Evolutionary conservation across 2,797 vertebrate genomes (phyloP).

Genomic region (Rhadinocentrus ornatus): DNA sequence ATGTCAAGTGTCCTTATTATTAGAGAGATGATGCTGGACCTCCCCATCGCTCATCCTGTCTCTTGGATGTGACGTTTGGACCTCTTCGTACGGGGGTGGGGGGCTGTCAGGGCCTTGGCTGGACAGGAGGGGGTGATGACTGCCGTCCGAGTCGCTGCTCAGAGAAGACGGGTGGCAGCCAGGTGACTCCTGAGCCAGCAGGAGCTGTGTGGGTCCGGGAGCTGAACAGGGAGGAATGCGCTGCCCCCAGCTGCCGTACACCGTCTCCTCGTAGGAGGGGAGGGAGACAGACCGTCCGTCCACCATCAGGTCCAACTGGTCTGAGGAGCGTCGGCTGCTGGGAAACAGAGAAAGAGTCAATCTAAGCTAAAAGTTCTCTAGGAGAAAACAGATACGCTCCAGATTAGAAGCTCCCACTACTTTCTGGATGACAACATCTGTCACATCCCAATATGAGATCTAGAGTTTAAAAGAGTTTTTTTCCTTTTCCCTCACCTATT

Average conservation of each 20-base stretch:
- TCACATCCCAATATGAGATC: not conserved
- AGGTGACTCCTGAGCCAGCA: slow-evolving; percentile 72
- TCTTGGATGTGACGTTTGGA: slow-evolving; percentile 45
- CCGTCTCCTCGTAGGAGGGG: slow-evolving; percentile 83
- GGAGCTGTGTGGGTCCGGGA: slow-evolving; percentile 80
- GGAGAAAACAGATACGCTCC: too few relatives aligned
- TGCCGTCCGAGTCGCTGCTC: slow-evolving; percentile 51
- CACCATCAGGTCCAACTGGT: slow-evolving; percentile 83
- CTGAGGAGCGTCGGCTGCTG: slow-evolving; percentile 77
- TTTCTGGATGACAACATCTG: not conserved
- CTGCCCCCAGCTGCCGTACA: slow-evolving; percentile 82
- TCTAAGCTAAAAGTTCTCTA: too few relatives aligned
- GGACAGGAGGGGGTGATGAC: slow-evolving; percentile 38
- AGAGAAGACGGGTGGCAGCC: slow-evolving; percentile 44
- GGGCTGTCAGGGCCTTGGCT: slow-evolving; percentile 53
- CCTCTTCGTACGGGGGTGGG: slow-evolving; percentile 81
- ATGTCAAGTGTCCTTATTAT: slow-evolving; percentile 77
- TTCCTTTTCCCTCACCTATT: slow-evolving; percentile 61
- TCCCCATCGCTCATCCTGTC: slow-evolving; percentile 38
- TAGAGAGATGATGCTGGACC: slow-evolving; percentile 56
- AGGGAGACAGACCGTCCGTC: slow-evolving; percentile 77
- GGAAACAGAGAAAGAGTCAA: not conserved
- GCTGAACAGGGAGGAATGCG: slow-evolving; percentile 58
- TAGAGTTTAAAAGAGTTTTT: too few relatives aligned
- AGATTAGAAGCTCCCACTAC: too few relatives aligned